Conservation (phyloP, 2,113 vertebrate genomes). For the Erythrolamprus reginae region DNA sequence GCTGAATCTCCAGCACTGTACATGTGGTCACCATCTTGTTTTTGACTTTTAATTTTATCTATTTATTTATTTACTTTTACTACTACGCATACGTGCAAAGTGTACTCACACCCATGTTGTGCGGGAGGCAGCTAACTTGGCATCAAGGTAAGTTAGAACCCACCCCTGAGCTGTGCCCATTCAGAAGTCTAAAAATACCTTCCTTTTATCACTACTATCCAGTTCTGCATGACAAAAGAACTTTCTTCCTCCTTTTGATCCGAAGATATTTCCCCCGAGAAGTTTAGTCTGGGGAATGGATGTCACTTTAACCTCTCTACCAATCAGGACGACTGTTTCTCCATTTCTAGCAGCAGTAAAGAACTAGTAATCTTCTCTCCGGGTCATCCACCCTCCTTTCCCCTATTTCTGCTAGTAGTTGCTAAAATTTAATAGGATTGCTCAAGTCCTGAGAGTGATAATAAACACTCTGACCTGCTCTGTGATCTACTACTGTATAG, state of each 20-base stretch:
- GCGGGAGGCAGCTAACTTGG: no score
- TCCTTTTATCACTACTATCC: not conserved
- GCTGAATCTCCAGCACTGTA: no score
- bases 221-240: not conserved
- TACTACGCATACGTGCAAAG: no score
- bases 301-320: not conserved
- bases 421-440: not conserved
- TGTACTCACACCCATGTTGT: no score
- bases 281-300: not conserved
- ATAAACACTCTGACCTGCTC: not conserved
- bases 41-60: no score
- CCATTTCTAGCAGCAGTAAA: not conserved
- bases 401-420: not conserved
- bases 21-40: no score
- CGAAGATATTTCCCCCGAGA: not conserved
- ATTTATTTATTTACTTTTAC: no score
- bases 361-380: not conserved
- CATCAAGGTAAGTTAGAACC: no score
- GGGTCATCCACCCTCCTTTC: not conserved
- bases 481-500: not conserved
- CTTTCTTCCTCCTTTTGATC: not conserved
- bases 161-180: not conserved
- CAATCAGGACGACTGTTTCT: not conserved
- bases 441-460: not conserved
- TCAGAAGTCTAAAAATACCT: not conserved